Evolutionary conservation across 1,140 invertebrate genomes (phyloP).

Genomic region (Physella acuta): DNA sequence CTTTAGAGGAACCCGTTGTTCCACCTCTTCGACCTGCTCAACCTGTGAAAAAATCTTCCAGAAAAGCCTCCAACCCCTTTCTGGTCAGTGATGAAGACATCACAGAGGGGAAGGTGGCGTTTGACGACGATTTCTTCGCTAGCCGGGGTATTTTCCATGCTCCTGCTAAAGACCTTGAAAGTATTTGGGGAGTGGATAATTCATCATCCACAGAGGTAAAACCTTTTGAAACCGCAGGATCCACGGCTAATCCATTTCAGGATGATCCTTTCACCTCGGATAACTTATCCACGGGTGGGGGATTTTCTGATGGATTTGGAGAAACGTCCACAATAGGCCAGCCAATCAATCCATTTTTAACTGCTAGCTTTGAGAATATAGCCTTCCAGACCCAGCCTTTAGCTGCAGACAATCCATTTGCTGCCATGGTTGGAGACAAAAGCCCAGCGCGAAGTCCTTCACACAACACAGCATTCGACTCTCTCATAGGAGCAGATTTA

Average conservation of each 20-base stretch:
- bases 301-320: constrained; percentile 3
- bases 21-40: constrained; percentile 13
- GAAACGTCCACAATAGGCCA: constrained; percentile 3
- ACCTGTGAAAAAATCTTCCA: constrained; percentile 6
- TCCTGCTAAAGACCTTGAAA: constrained; percentile 23
- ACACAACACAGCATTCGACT: neutral
- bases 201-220: constrained; percentile 17
- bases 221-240: neutral
- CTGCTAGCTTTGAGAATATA: constrained; percentile 39
- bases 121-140: constrained; percentile 48
- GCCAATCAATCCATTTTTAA: constrained; percentile 40
- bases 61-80: constrained; percentile 25
- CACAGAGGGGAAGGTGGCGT: constrained; percentile 27
- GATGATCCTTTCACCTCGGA: constrained; percentile 45
- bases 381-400: constrained; percentile 20
- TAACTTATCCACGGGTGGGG: constrained; percentile 22
- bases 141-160: constrained; percentile 22
- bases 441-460: constrained; percentile 12
- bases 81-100: constrained; percentile 27
- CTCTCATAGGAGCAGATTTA: neutral
- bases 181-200: constrained; percentile 25
- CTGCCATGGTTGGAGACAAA: constrained; percentile 15
- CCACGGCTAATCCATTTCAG: constrained; percentile 46
- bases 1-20: neutral
- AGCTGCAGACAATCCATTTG: constrained; percentile 25